phyloP scores from a whole-genome alignment of 2,888 invertebrate genomes.

The Luffia ferchaultella region DNA sequence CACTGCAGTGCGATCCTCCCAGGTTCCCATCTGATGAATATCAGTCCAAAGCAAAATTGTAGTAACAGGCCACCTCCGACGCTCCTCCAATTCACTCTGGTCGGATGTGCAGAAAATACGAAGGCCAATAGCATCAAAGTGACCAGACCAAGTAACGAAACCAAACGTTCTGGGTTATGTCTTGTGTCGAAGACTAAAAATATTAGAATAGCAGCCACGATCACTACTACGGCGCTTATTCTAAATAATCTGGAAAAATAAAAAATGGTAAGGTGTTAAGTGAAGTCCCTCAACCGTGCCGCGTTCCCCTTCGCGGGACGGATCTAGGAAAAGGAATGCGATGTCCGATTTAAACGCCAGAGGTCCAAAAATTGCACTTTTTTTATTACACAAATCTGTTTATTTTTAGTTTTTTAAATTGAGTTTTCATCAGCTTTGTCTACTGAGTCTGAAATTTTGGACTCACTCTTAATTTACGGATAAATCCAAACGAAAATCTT shows the following conservation, averaged over 20 bases:
- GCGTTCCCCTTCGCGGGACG: too few relatives aligned
- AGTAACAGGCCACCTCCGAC: slow-evolving; percentile 81
- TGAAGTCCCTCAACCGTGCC: not conserved
- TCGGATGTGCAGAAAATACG: slow-evolving; percentile 45
- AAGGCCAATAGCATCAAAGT: slow-evolving; percentile 29
- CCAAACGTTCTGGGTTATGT: slow-evolving; percentile 64
- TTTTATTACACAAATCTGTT: not conserved
- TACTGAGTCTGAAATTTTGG: too few relatives aligned
- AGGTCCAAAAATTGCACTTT: not conserved
- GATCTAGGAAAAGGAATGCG: too few relatives aligned
- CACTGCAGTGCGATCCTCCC: slow-evolving; percentile 78
- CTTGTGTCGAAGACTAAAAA: slow-evolving; percentile 73
- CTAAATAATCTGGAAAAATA: slow-evolving; percentile 16
- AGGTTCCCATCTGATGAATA: slow-evolving; percentile 85
- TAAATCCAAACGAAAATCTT: too few relatives aligned
- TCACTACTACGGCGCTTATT: slow-evolving; percentile 53
- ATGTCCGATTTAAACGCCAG: too few relatives aligned
- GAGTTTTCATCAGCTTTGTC: too few relatives aligned
- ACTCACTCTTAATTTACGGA: too few relatives aligned
- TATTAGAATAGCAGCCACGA: slow-evolving; percentile 56
- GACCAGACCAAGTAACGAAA: slow-evolving; percentile 65
- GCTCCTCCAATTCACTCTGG: slow-evolving; percentile 78
- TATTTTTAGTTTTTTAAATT: not conserved
- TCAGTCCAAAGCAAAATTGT: slow-evolving; percentile 85
- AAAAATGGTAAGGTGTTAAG: not conserved